These are phyloP conservation scores for Lathamus discolor DNA, from an alignment of 2,113 vertebrate genomes.

Conservation along the genomic window DNA sequence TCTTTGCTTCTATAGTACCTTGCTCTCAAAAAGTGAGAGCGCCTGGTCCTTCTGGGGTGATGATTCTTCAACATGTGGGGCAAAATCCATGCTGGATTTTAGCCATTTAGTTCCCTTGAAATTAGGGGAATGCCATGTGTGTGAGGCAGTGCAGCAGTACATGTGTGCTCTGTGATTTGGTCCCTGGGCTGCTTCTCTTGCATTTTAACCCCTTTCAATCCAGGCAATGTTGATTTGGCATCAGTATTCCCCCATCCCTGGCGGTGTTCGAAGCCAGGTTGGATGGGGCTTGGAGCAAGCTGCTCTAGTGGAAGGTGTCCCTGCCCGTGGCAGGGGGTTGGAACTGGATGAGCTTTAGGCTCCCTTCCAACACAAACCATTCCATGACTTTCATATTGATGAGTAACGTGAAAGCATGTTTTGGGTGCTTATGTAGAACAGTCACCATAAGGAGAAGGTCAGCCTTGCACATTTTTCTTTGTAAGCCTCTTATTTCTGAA, in stretches of 20 bases:
- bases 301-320: background rate
- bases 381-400: background rate
- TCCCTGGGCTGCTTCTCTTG: background rate
- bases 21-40: background rate
- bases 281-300: background rate
- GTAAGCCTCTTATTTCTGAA: background rate
- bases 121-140: fast-evolving
- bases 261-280: background rate
- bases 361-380: background rate
- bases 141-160: background rate
- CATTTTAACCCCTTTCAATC: background rate
- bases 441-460: background rate
- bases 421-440: background rate
- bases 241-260: background rate
- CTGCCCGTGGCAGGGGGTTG: background rate
- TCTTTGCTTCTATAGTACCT: background rate
- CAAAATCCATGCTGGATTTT: fast-evolving
- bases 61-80: fast-evolving
- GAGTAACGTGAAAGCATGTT: background rate
- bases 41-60: background rate
- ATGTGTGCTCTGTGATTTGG: fast-evolving
- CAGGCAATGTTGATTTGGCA: background rate
- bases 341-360: background rate
- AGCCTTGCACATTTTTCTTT: background rate
- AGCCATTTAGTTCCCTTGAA: background rate